phyloP scores from a whole-genome alignment of 2,113 vertebrate species.

The Cromileptes altivelis region DNA sequence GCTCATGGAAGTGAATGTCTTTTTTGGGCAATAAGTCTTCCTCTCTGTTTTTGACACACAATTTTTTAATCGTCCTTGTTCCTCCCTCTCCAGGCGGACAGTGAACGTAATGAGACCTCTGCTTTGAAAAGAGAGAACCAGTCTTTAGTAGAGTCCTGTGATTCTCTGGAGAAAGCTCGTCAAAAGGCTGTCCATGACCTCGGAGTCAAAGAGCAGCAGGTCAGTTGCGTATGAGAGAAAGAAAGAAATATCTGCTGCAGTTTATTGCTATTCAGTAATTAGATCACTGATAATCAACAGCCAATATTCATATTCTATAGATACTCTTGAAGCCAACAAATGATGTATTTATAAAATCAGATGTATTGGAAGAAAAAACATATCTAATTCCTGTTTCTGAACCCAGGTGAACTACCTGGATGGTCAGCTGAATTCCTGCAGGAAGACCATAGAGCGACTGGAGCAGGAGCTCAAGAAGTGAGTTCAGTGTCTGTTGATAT shows the following conservation, averaged over 20 bases:
- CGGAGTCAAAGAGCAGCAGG: slow-evolving; percentile 92
- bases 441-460: slow-evolving; percentile 89
- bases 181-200: slow-evolving; percentile 91
- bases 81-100: slow-evolving; percentile 86
- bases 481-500: slow-evolving; percentile 38
- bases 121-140: slow-evolving; percentile 93
- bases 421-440: slow-evolving; percentile 90
- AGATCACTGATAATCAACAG: not conserved
- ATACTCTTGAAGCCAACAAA: not conserved
- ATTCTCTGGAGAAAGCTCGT: slow-evolving; percentile 89
- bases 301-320: not conserved
- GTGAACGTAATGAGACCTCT: slow-evolving; percentile 88
- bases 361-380: not conserved
- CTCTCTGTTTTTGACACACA: too few species aligned
- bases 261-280: not conserved
- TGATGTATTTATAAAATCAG: not conserved
- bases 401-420: slow-evolving; percentile 88
- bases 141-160: slow-evolving; percentile 91
- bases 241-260: not conserved
- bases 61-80: not conserved
- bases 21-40: too few species aligned
- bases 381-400: slow-evolving; percentile 7
- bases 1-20: too few species aligned
- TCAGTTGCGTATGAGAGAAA: slow-evolving; percentile 33
- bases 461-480: slow-evolving; percentile 95